phyloP scores from a whole-genome alignment of 2,113 vertebrate species.

The Calidris pygmaea region DNA sequence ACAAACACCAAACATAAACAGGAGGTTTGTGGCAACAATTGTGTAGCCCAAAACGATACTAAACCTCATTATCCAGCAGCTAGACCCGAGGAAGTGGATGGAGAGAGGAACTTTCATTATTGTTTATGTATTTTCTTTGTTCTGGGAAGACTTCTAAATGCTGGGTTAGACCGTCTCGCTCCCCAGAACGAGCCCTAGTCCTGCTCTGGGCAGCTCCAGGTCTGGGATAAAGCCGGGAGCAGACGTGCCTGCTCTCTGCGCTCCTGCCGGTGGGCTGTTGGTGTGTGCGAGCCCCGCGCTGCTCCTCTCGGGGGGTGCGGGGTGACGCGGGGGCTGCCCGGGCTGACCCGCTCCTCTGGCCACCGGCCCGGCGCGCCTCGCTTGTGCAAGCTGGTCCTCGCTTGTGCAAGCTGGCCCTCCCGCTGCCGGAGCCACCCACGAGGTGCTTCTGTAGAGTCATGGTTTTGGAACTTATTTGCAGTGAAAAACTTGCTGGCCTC shows the following conservation, averaged over 20 bases:
- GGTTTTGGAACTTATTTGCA: background rate
- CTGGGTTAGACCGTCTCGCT: background rate
- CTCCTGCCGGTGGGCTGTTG: accelerated
- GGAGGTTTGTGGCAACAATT: conserved; percentile 70
- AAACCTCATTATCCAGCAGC: conserved; percentile 39
- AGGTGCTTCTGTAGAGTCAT: conserved; percentile 37
- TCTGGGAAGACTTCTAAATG: conserved; percentile 20
- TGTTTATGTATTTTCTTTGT: conserved; percentile 46
- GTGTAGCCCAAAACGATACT: conserved; percentile 51
- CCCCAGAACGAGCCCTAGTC: background rate
- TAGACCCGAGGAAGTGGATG: conserved; percentile 49
- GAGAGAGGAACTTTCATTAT: conserved; percentile 37
- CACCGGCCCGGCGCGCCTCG: background rate
- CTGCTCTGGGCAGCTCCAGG: background rate
- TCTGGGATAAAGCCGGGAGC: background rate
- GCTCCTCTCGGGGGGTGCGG: background rate
- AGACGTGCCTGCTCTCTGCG: background rate
- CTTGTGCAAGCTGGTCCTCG: background rate
- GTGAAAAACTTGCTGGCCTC: background rate
- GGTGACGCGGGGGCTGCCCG: background rate
- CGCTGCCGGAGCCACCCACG: conserved; percentile 40
- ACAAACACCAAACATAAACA: conserved; percentile 81
- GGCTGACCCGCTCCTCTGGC: background rate
- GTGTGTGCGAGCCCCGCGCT: background rate
- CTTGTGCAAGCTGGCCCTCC: conserved; percentile 44